Evolutionary conservation across 2,888 invertebrate species (phyloP).

Genomic region (Brenthis daphne): DNA sequence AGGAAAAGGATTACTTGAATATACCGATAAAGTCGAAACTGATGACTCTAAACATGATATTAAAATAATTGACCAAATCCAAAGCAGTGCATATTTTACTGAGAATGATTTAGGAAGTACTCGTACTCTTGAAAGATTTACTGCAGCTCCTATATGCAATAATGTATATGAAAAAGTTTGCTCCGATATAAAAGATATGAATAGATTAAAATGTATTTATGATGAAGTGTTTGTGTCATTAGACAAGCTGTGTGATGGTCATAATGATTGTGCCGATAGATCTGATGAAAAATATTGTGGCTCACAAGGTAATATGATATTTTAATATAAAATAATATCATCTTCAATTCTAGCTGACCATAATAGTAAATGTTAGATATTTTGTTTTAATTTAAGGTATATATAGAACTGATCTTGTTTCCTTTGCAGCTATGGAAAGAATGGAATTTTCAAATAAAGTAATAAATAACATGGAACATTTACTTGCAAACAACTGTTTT

Average conservation of each 20-base stretch:
- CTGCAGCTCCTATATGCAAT: constrained; percentile 17
- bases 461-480: constrained; percentile 49
- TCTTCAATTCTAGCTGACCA: no score
- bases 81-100: not conserved
- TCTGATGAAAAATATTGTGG: constrained; percentile 63
- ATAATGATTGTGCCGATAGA: constrained; percentile 54
- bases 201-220: constrained; percentile 52
- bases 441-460: constrained; percentile 48
- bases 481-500: constrained; percentile 51
- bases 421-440: constrained; percentile 53
- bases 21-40: not conserved
- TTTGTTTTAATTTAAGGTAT: no score
- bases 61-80: not conserved
- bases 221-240: constrained; percentile 48
- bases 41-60: not conserved
- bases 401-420: constrained; percentile 10
- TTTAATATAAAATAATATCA: not conserved
- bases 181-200: constrained; percentile 50
- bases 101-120: not conserved
- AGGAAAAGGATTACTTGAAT: not conserved
- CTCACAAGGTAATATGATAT: constrained; percentile 49
- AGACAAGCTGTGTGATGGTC: constrained; percentile 59
- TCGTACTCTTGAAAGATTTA: not conserved
- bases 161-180: constrained; percentile 47
- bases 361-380: no score